Conservation (phyloP, 2,797 vertebrate genomes). For the Neosilurus hyrtlii region DNA sequence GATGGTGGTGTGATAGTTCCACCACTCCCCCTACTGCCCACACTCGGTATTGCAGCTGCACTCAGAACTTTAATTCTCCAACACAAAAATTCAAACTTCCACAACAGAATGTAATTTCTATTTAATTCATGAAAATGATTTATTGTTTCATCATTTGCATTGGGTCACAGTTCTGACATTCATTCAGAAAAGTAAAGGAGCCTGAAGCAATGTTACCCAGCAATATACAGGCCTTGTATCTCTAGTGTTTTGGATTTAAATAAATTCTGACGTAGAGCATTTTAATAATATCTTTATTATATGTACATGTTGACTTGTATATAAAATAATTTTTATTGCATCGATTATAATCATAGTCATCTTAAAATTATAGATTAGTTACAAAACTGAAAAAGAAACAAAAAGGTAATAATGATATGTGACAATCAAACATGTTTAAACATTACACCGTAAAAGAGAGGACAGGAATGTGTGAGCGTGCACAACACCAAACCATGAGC, state of each 20-base stretch:
- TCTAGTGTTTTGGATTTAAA: conserved; percentile 56
- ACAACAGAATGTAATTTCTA: not conserved
- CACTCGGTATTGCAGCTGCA: conserved; percentile 15
- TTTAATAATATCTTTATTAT: conserved; percentile 38
- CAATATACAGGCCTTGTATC: conserved; percentile 58
- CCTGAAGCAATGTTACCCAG: conserved; percentile 61
- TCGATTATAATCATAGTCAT: conserved; percentile 48
- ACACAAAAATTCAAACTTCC: not conserved
- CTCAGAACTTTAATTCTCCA: too few relatives aligned
- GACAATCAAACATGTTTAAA: not conserved
- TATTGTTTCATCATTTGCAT: conserved; percentile 68
- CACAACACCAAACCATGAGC: not conserved
- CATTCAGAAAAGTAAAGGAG: conserved; percentile 50
- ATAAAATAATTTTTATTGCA: conserved; percentile 66
- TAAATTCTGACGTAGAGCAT: conserved; percentile 54
- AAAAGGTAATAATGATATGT: not conserved
- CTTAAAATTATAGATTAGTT: conserved; percentile 39
- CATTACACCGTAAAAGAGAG: not conserved
- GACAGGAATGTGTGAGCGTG: not conserved
- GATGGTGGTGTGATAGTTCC: not conserved
- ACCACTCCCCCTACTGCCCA: conserved; percentile 36
- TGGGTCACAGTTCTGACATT: conserved; percentile 58
- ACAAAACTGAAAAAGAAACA: conserved; percentile 23
- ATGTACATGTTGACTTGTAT: conserved; percentile 47
- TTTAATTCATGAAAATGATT: conserved; percentile 63